phyloP scores from a whole-genome alignment of 2,797 vertebrate species.

The Cyprinodon diabolis region DNA sequence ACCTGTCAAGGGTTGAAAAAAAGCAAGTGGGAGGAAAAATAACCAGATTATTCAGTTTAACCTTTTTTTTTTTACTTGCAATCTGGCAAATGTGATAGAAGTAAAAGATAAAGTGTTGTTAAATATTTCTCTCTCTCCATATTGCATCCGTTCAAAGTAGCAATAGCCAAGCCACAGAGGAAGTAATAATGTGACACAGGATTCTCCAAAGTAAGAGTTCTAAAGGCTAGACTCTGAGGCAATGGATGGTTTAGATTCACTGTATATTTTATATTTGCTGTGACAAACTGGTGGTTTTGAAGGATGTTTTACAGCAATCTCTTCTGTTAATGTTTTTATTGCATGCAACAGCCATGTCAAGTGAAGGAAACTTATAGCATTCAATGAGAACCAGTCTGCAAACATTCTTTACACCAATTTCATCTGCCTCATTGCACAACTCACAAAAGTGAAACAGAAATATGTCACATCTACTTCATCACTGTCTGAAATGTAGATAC shows the following conservation, averaged over 20 bases:
- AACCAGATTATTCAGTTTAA: background rate
- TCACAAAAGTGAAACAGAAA: constrained; percentile 6
- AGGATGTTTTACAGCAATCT: background rate
- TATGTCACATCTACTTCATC: constrained; percentile 6
- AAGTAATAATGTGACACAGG: constrained; percentile 49
- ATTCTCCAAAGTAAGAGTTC: constrained; percentile 49
- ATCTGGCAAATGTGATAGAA: background rate
- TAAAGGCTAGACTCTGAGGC: constrained; percentile 33
- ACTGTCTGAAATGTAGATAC: background rate
- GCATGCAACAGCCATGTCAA: constrained; percentile 28
- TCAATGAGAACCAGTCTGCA: constrained; percentile 50
- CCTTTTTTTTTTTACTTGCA: background rate
- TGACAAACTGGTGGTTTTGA: constrained; percentile 7
- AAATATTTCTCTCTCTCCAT: constrained; percentile 10
- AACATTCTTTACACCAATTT: constrained; percentile 59
- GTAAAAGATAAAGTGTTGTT: constrained; percentile 1
- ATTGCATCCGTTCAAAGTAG: constrained; percentile 23
- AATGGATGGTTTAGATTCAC: constrained; percentile 38
- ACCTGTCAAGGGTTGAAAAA: background rate
- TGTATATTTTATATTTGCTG: constrained; percentile 14
- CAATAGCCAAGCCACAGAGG: constrained; percentile 40
- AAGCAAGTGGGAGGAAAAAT: background rate
- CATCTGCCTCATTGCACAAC: constrained; percentile 46
- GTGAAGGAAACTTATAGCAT: constrained; percentile 30
- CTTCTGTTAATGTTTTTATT: background rate